A percentile compares a stretch with the other conserved stretches of the same genome.
Conservation (phyloP, 1,140 invertebrate genomes). For the Aradophagus sp. region DNA sequence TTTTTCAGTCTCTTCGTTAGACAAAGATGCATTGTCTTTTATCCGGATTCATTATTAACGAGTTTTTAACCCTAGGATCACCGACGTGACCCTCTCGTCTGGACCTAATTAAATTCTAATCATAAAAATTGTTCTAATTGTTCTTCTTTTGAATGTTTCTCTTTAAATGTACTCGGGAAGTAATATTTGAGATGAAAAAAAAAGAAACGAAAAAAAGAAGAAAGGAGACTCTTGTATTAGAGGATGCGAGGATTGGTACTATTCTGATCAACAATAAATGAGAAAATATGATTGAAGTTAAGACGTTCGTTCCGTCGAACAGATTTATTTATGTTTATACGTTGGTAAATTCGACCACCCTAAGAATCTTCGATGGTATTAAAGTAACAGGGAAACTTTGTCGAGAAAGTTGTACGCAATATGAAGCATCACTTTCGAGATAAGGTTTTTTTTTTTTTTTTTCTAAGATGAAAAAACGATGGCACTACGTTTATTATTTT, state of each 20-base stretch:
- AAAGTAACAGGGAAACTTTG: conserved; percentile 43
- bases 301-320: no score
- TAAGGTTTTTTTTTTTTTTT: no score
- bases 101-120: conserved; percentile 19
- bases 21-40: conserved; percentile 6
- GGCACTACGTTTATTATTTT: no score
- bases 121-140: conserved; percentile 11
- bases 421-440: conserved; percentile 14
- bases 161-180: conserved; percentile 5
- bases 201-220: no score
- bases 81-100: conserved; percentile 2
- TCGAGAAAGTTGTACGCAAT: conserved; percentile 31
- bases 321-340: conserved; percentile 18
- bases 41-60: neutral
- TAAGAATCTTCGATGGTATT: conserved; percentile 35
- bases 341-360: conserved; percentile 23
- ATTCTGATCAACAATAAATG: no score
- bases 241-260: no score
- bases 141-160: neutral
- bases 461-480: no score
- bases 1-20: conserved; percentile 11
- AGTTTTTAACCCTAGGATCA: neutral
- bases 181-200: no score
- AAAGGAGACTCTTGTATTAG: no score
- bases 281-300: no score